phyloP scores from a whole-genome alignment of 2,888 invertebrate species.

The Gnatocerus cornutus region DNA sequence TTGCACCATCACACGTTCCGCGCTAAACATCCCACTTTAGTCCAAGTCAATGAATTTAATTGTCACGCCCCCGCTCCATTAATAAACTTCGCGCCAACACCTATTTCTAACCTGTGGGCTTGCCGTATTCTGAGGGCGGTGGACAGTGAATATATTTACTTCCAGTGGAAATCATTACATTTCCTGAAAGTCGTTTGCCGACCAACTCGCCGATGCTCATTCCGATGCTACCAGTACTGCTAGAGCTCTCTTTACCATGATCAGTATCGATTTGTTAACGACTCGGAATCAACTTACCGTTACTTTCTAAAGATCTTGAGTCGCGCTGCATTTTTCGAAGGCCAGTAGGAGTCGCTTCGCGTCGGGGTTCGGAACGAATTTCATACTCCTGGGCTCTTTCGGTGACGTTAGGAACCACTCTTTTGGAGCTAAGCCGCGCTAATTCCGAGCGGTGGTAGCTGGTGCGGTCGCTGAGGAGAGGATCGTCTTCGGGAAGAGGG shows the following conservation, averaged over 20 bases:
- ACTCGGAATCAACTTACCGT: constrained; percentile 67
- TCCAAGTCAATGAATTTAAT: constrained; percentile 53
- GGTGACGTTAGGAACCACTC: constrained; percentile 84
- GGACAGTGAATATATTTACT: constrained; percentile 87
- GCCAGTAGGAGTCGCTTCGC: constrained; percentile 62
- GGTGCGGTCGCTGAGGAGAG: constrained; percentile 76
- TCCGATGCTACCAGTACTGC: constrained; percentile 72
- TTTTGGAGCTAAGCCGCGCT: constrained; percentile 77
- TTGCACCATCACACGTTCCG: constrained; percentile 29
- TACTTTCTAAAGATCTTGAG: constrained; percentile 74
- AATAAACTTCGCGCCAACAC: constrained; percentile 53
- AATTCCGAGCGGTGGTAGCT: constrained; percentile 81
- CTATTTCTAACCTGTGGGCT: constrained; percentile 59
- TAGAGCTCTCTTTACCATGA: constrained; percentile 66
- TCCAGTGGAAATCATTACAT: constrained; percentile 85
- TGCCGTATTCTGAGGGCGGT: constrained; percentile 77
- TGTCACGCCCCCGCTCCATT: constrained; percentile 57
- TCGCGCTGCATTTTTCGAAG: constrained; percentile 67
- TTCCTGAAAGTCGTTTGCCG: constrained; percentile 76
- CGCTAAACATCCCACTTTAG: constrained; percentile 34
- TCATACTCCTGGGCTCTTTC: constrained; percentile 83
- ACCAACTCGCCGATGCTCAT: constrained; percentile 59
- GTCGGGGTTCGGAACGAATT: constrained; percentile 71
- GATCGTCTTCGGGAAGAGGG: constrained; percentile 74
- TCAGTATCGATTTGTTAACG: constrained; percentile 13